Conservation (phyloP, 2,797 vertebrate genomes). For the Lophius americanus region DNA sequence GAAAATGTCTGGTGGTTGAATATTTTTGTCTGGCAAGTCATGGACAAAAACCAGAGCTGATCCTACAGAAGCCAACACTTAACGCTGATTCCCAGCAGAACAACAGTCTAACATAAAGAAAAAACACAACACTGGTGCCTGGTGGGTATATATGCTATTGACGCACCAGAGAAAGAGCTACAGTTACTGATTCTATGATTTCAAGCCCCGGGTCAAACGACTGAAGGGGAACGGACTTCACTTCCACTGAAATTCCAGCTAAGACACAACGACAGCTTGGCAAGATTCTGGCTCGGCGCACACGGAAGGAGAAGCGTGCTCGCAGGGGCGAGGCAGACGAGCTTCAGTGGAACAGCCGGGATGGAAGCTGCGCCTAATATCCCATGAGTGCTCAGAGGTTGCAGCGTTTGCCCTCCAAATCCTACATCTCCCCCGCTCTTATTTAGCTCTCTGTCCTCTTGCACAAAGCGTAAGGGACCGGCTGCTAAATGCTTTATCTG, state of each 20-base stretch:
- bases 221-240: conserved; percentile 73
- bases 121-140: conserved; percentile 52
- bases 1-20: conserved; percentile 33
- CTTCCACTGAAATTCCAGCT: conserved; percentile 70
- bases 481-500: conserved; percentile 23
- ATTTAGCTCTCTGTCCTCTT: conserved; percentile 34
- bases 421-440: conserved; percentile 14
- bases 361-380: conserved; percentile 71
- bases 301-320: conserved; percentile 61
- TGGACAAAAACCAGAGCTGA: conserved; percentile 29
- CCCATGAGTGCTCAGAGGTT: conserved; percentile 70
- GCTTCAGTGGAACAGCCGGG: conserved; percentile 64
- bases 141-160: conserved; percentile 42
- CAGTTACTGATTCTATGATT: conserved; percentile 67
- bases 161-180: conserved; percentile 48
- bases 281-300: conserved; percentile 54
- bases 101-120: conserved; percentile 55
- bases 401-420: conserved; percentile 48
- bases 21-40: conserved; percentile 38
- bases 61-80: conserved; percentile 34
- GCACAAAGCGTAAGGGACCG: conserved; percentile 16
- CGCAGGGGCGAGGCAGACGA: conserved; percentile 67
- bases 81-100: conserved; percentile 48
- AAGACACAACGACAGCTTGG: conserved; percentile 66
- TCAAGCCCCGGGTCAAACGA: conserved; percentile 65